These are phyloP conservation scores for Acridotheres tristis DNA, from an alignment of 2,797 vertebrate genomes.

Conservation along the genomic window DNA sequence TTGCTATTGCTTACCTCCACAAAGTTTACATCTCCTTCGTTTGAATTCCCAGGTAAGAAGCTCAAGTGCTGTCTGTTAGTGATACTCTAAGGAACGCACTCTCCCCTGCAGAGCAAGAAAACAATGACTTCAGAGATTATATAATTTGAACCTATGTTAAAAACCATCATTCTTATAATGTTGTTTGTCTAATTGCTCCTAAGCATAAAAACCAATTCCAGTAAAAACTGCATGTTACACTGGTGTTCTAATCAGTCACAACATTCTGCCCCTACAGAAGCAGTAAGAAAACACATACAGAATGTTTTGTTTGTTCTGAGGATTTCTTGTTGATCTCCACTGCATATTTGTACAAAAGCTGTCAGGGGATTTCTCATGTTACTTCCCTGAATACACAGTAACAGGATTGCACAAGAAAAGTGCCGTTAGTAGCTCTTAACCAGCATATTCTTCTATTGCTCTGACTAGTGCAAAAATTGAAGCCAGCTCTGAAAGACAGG, in stretches of 20 bases:
- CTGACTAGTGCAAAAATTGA: not conserved
- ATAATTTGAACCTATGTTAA: not conserved
- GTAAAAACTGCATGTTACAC: not conserved
- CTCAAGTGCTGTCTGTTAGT: not conserved
- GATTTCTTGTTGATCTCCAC: slow-evolving; percentile 66
- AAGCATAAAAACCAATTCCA: not conserved
- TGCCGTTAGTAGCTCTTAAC: slow-evolving; percentile 26
- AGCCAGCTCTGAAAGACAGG: slow-evolving; percentile 5
- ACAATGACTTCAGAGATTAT: slow-evolving; percentile 24
- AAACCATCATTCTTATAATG: not conserved
- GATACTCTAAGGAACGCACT: not conserved
- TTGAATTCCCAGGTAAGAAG: slow-evolving; percentile 14
- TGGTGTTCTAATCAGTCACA: slow-evolving; percentile 19
- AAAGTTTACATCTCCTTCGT: not conserved
- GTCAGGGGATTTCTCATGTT: slow-evolving; percentile 57
- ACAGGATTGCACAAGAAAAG: slow-evolving; percentile 37
- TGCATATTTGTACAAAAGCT: slow-evolving; percentile 61
- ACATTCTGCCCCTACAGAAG: slow-evolving; percentile 37
- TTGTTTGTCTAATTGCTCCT: slow-evolving; percentile 8
- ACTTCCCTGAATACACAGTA: slow-evolving; percentile 55
- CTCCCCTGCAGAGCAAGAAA: not conserved
- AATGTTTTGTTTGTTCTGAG: slow-evolving; percentile 60
- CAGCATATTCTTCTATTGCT: not conserved
- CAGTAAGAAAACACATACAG: slow-evolving; percentile 56
- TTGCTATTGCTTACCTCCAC: slow-evolving; percentile 27